Base-by-base conservation (phyloP, 2,888 invertebrate genomes). In the Pseudolycoriella hygida region DNA sequence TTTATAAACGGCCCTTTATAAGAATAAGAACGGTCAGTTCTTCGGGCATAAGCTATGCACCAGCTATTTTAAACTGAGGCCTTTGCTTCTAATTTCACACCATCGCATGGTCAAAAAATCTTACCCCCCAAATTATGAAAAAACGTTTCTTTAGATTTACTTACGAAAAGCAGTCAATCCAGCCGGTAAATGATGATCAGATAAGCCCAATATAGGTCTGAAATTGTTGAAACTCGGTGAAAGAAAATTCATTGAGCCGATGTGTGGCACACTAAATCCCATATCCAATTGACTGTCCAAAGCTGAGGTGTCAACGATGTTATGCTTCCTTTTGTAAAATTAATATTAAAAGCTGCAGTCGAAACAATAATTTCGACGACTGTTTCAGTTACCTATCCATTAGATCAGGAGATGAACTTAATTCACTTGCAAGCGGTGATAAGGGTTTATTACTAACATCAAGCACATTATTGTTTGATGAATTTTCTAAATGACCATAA, bases 401-500 rank as follows among this genome's bases (percentile, higher is more conserved):
- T 42, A 60, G 57, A 34, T 61, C 59, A 25, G 65, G 62, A 12
- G 64, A 63, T 18, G 61, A 60, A 46, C 61, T 62, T 2, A 58
- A 14, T 40, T 46, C 43, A 46, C 46, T 46, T 30, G 30, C 40
- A 11, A 31, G 34, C 3, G 43, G 43, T 14, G 43, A 46, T 14
- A n/a, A 17, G 3, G 18, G 10, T 32, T 43, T 42, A 44, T 45
- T 43, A 40, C 39, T 43, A 25, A 44, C 39, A 25, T 46, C 34
- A 40, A n/a, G 14, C 39, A 12, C 20, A 38, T 41, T 46, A 17
- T 39, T 40, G 14, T n/a, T 37, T 17, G 44, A 40, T 3, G 38
- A 42, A 40, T 30, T 51, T 52, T 84, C 83, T n/a, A 83, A 67
- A 54, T 84, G 77, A 1, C 84, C 86, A 56, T 86, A 86, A 37